These are phyloP conservation scores for Kradibia gibbosae DNA, from an alignment of 1,140 invertebrate species.

Conservation along the genomic window DNA sequence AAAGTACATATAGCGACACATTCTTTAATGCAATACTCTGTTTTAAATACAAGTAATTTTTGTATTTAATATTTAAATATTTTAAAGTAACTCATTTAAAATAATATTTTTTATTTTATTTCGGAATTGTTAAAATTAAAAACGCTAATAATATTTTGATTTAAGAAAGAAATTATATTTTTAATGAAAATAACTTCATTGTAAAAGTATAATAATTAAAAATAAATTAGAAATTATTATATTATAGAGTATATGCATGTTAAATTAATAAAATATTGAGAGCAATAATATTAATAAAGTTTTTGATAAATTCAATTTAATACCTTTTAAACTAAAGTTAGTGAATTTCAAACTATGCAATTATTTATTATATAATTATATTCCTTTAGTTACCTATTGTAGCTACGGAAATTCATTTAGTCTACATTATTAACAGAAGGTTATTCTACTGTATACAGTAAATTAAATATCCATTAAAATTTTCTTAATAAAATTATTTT, in stretches of 20 bases:
- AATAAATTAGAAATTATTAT: neutral
- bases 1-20: too few relatives aligned
- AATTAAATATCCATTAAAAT: neutral
- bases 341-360: conserved; percentile 21
- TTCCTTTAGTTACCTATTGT: neutral
- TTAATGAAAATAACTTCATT: too few relatives aligned
- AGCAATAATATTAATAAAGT: conserved; percentile 21
- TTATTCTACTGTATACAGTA: neutral
- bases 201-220: neutral
- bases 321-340: conserved; percentile 31
- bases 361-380: conserved; percentile 1
- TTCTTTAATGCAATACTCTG: too few relatives aligned
- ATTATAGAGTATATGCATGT: neutral
- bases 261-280: neutral
- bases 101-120: too few relatives aligned
- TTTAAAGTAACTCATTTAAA: too few relatives aligned
- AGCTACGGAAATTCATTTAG: conserved; percentile 26
- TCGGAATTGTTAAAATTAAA: too few relatives aligned
- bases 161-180: too few relatives aligned
- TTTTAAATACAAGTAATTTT: too few relatives aligned
- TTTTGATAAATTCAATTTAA: conserved; percentile 32
- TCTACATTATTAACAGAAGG: neutral
- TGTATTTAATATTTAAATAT: too few relatives aligned
- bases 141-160: too few relatives aligned
- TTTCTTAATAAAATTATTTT: neutral